Base-by-base conservation (phyloP, 2,888 invertebrate genomes). In the Meandrusa payeni region DNA sequence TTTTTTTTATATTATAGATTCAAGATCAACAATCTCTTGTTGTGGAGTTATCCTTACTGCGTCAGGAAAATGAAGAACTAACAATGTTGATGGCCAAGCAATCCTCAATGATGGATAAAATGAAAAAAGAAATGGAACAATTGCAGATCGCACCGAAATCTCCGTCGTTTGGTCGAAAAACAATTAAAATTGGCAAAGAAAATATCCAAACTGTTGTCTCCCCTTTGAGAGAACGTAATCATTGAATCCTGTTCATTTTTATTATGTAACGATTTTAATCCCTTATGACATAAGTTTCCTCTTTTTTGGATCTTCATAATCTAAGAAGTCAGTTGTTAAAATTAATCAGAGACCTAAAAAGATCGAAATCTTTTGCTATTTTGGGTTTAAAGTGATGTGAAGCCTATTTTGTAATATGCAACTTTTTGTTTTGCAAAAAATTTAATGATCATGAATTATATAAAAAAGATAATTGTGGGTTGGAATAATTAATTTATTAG, bases 1-100 rank as follows among this genome's bases (percentile, higher is more conserved):
- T n/a, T 11, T 4, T 24, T 24, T 24, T 20, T 27, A 26, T 24
- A 20, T 33, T 66, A 46, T 59, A 86, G 87, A 83, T 87, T 40
- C 80, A 86, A 63, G 87, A 87, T 47, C 87, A 87, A 49, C 87
- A 86, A 43, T 86, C 86, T 1, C 52, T 87, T 7, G 87, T 86
- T 1, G 83, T 86, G 0, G 87, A 87, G 46, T 53, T 87, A 13
- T 86, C 87, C 5, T 54, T 87, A 6, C 76, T 87, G 19, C 83
- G 86, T 1, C 87, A 87, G 58, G 87, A 87, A 57, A 87, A 87
- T 45, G 86, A 87, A 50, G 87, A 87, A 49, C 57, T 87, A 11
- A 62, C 81, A 1, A 73, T 86, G 76, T 75, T 80, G 0, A 61
- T 79, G 1, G 85, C 85, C 3, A 86, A 80, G 44, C 86, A 87